Conservation (phyloP, 2,113 vertebrate genomes). For the Scophthalmus maximus region DNA sequence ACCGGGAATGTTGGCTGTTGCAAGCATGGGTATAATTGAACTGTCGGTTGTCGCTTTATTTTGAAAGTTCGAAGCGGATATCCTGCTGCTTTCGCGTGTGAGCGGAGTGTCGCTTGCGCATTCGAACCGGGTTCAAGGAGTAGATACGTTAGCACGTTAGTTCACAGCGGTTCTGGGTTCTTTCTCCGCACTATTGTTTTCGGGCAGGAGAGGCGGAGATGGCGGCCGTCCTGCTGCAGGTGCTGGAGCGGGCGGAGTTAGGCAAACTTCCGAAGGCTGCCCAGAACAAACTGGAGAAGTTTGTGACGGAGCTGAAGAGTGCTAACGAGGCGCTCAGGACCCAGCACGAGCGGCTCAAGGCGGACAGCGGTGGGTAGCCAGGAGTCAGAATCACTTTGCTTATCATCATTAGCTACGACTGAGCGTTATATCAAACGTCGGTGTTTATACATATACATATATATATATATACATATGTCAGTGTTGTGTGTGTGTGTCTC, state of each 20-base stretch:
- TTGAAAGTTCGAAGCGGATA: constrained; percentile 22
- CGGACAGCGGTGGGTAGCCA: constrained; percentile 88
- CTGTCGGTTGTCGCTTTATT: constrained; percentile 32
- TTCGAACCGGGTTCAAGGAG: no score
- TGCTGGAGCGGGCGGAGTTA: constrained; percentile 89
- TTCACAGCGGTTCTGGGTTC: neutral
- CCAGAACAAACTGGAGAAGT: constrained; percentile 92
- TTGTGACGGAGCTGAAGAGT: constrained; percentile 89
- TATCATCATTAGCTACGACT: no score
- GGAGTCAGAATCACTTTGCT: accelerated
- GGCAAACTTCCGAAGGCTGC: constrained; percentile 89
- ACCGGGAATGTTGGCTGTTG: no score
- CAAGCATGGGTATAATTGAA: no score
- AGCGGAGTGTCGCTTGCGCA: no score
- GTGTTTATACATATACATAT: no score
- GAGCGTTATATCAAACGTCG: no score
- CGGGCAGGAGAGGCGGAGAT: constrained; percentile 69
- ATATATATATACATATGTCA: no score
- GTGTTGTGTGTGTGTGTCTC: no score
- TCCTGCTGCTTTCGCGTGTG: neutral
- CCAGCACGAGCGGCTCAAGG: constrained; percentile 89
- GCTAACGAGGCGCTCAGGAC: constrained; percentile 88
- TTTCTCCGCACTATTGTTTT: neutral
- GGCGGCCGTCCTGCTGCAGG: constrained; percentile 92
- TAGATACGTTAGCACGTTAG: neutral